Evolutionary conservation across 2,797 vertebrate species (phyloP).

Genomic region (Helicolenus hilgendorfi): DNA sequence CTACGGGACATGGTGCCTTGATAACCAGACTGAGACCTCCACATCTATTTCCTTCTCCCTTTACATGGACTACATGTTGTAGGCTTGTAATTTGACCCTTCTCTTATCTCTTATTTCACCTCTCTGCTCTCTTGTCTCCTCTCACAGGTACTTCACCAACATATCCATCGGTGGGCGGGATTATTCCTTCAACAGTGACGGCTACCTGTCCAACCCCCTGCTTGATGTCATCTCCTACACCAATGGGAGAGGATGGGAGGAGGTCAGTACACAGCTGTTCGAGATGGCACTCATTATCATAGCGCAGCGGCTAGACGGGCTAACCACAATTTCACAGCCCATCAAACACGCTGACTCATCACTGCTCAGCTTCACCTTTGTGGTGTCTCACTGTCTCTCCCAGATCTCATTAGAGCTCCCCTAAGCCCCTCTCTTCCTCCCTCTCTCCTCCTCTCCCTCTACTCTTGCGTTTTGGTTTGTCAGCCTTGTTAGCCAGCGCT

Average conservation of each 20-base stretch:
- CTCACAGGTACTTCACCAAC: constrained; percentile 95
- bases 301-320: constrained; percentile 1
- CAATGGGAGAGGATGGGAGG: constrained; percentile 95
- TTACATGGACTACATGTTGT: not conserved
- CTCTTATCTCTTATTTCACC: not conserved
- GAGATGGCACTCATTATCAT: constrained; percentile 22
- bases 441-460: not conserved
- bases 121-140: not conserved
- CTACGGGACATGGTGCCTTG: not conserved
- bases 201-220: constrained; percentile 96
- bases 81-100: too few species aligned
- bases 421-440: not conserved
- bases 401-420: constrained; percentile 45
- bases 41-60: not conserved
- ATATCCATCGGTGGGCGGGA: constrained; percentile 95
- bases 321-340: constrained; percentile 67
- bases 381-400: constrained; percentile 24
- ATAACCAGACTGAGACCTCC: not conserved
- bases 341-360: constrained; percentile 68
- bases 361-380: constrained; percentile 47
- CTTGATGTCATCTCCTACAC: constrained; percentile 96
- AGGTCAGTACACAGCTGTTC: constrained; percentile 88
- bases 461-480: constrained; percentile 7
- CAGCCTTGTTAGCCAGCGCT: constrained; percentile 43
- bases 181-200: constrained; percentile 96